Conservation (phyloP, 2,888 invertebrate species). For the Spicauda simplicius region DNA sequence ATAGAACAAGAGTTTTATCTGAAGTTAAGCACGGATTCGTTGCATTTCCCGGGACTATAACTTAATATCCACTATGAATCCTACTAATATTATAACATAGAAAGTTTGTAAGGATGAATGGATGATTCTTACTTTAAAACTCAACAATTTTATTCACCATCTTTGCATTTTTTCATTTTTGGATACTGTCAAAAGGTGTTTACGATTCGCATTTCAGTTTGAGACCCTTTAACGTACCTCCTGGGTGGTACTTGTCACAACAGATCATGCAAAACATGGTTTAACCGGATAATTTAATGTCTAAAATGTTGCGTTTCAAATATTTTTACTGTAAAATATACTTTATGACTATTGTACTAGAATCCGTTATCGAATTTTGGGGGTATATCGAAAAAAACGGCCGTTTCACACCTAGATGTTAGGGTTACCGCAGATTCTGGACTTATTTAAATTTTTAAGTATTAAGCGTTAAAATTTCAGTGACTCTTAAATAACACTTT, state of each 20-base stretch:
- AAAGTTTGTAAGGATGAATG: no score
- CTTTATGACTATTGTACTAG: constrained; percentile 18
- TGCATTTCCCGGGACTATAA: no score
- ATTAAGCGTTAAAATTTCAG: no score
- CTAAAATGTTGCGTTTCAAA: constrained; percentile 8
- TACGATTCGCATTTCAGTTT: constrained; percentile 28
- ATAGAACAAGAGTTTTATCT: no score
- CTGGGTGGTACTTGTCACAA: constrained; percentile 35
- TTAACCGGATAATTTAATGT: constrained; percentile 23
- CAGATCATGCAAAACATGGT: constrained; percentile 34
- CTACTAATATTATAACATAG: no score
- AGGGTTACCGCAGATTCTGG: constrained; percentile 16
- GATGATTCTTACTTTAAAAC: no score
- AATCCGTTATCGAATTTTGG: constrained; percentile 11
- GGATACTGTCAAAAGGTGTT: constrained; percentile 27
- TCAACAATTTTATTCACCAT: no score
- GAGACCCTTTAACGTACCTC: constrained; percentile 38
- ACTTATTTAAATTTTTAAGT: not conserved
- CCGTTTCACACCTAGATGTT: constrained; percentile 28
- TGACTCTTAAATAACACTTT: no score
- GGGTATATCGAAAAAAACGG: not conserved
- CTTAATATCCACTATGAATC: no score
- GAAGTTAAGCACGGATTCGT: no score
- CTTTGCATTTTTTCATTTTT: constrained; percentile 22
- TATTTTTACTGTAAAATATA: constrained; percentile 6